These are phyloP conservation scores for Ectropis grisescens DNA, from an alignment of 1,140 invertebrate species.

Conservation along the genomic window DNA sequence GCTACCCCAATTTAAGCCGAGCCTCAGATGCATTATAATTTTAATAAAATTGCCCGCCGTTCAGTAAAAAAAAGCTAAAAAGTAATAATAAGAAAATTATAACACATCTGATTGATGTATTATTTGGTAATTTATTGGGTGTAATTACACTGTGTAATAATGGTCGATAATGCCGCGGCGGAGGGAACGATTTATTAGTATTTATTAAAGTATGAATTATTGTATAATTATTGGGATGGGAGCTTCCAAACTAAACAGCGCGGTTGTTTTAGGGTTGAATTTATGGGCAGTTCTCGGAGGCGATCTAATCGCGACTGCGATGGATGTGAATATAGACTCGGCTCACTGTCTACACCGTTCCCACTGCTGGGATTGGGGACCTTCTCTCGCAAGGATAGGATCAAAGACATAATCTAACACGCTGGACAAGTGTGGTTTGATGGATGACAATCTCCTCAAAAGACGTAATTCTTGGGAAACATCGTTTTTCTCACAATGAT, in stretches of 20 bases:
- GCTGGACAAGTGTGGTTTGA: too few species aligned
- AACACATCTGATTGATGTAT: constrained; percentile 69
- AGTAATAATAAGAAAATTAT: constrained; percentile 52
- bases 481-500: too few species aligned
- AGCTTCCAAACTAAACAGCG: constrained; percentile 62
- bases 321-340: constrained; percentile 6
- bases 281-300: constrained; percentile 51
- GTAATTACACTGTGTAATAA: constrained; percentile 66
- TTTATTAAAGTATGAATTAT: constrained; percentile 69
- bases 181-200: constrained; percentile 61
- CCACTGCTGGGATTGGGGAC: too few species aligned
- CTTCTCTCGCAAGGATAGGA: too few species aligned
- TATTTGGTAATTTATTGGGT: constrained; percentile 67
- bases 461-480: too few species aligned
- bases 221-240: constrained; percentile 61
- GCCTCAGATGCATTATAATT: constrained; percentile 53
- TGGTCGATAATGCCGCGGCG: constrained; percentile 45
- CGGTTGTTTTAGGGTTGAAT: constrained; percentile 55
- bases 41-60: constrained; percentile 57
- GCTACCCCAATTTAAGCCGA: constrained; percentile 58
- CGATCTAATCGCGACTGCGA: constrained; percentile 40
- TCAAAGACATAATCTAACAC: too few species aligned
- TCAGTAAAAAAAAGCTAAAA: constrained; percentile 36
- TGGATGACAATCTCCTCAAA: too few species aligned
- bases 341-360: background rate